These are phyloP conservation scores for Crotalus horridus DNA, from an alignment of 2,113 vertebrate species.

Conservation along the genomic window DNA sequence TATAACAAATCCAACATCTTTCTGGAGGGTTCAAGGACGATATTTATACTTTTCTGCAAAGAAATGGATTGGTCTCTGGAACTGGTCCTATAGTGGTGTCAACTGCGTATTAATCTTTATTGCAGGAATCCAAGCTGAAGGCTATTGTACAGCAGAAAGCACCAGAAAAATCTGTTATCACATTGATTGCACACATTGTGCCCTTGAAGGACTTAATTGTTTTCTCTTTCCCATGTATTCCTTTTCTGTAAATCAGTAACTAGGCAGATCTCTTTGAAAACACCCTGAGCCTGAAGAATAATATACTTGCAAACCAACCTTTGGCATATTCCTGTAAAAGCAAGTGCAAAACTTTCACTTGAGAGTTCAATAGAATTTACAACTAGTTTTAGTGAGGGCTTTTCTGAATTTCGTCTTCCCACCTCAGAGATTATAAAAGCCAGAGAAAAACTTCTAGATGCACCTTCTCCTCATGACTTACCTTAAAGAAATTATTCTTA, in stretches of 20 bases:
- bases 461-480: background rate
- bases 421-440: background rate
- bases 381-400: background rate
- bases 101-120: background rate
- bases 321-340: background rate
- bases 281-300: background rate
- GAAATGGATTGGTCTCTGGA: background rate
- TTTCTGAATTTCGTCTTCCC: background rate
- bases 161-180: slow-evolving; percentile 2
- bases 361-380: background rate
- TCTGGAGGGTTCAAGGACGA: background rate
- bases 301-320: background rate
- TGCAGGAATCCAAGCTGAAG: background rate
- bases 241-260: slow-evolving; percentile 8
- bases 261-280: background rate
- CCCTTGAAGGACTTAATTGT: background rate
- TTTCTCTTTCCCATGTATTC: background rate
- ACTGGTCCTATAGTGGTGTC: background rate
- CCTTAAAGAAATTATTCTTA: background rate
- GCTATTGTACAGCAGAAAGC: background rate
- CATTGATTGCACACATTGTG: background rate
- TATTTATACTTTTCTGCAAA: background rate
- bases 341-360: background rate
- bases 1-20: background rate
- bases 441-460: background rate